Evolutionary conservation across 2,888 invertebrate species (phyloP).

Genomic region (Chirona hameri): DNA sequence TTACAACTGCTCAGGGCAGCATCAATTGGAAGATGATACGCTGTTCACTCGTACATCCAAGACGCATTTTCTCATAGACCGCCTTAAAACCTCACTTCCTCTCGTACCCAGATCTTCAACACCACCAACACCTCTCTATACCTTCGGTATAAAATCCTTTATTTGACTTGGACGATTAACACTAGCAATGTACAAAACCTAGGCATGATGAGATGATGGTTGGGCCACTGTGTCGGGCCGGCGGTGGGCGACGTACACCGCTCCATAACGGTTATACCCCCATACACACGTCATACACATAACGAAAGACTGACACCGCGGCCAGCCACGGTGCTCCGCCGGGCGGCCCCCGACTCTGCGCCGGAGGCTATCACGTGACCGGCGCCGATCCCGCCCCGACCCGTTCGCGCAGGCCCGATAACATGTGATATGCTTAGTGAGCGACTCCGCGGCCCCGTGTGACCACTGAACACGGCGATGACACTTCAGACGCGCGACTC

Average conservation of each 20-base stretch:
- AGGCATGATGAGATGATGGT: neutral
- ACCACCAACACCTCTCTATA: neutral
- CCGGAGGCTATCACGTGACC: neutral
- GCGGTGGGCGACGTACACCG: neutral
- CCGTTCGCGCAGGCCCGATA: neutral
- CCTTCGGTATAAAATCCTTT: slow-evolving; percentile 1
- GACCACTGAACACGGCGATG: neutral
- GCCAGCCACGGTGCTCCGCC: neutral
- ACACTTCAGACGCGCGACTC: slow-evolving; percentile 23
- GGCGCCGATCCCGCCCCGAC: neutral
- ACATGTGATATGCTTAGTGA: neutral
- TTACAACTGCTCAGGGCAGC: no score
- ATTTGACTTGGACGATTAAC: slow-evolving; percentile 11
- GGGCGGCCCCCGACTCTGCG: neutral
- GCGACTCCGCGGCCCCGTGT: neutral
- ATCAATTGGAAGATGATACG: no score
- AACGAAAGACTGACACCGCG: neutral
- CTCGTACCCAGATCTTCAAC: neutral
- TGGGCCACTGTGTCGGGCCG: neutral
- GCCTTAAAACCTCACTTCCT: neutral
- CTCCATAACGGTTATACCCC: neutral
- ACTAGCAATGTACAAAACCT: slow-evolving; percentile 25
- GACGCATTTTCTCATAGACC: no score
- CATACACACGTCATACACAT: neutral
- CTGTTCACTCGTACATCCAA: no score